Percentiles rank a stretch among this genome's conserved stretches.
Evolutionary conservation across 2,888 invertebrate species (phyloP).

Genomic region (Beris morrisii): DNA sequence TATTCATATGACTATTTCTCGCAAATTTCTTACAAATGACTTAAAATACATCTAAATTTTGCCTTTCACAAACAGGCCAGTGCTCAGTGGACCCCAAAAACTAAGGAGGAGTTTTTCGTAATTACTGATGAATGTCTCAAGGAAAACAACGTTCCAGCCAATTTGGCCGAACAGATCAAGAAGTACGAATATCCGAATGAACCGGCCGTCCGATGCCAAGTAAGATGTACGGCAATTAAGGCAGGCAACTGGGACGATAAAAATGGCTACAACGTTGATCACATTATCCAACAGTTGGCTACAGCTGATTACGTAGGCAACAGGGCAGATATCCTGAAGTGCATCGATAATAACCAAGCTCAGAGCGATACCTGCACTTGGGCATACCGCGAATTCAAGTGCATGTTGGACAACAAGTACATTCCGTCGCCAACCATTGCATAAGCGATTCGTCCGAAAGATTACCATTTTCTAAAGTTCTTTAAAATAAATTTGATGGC

Average conservation of each 20-base stretch:
- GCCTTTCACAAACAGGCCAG: too few species aligned
- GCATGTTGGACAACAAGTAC: slow-evolving; percentile 11
- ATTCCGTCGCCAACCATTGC: too few species aligned
- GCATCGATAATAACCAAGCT: slow-evolving; percentile 3
- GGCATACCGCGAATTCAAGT: slow-evolving; percentile 21
- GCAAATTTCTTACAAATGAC: too few species aligned
- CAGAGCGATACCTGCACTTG: not conserved
- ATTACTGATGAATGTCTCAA: slow-evolving; percentile 6
- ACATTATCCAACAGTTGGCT: not conserved
- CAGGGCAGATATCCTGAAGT: slow-evolving; percentile 2
- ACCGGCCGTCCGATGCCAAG: slow-evolving; percentile 8
- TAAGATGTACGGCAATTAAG: not conserved
- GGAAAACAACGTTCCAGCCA: slow-evolving; percentile 1
- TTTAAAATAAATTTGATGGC: too few species aligned
- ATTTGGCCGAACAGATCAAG: slow-evolving; percentile 9
- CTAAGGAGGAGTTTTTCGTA: slow-evolving; percentile 1
- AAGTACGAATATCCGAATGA: slow-evolving; percentile 25
- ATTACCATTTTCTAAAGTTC: too few species aligned
- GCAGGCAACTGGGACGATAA: not conserved
- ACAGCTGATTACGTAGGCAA: not conserved
- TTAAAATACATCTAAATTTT: too few species aligned
- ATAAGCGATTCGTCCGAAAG: too few species aligned
- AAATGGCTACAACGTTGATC: not conserved
- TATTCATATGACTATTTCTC: too few species aligned
- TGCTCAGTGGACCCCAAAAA: slow-evolving; percentile 1